A percentile compares a stretch with the other conserved stretches of the same genome.
phyloP scores from a whole-genome alignment of 37 sponge, comb jelly and placozoan genomes.

The Geodia barretti region DNA sequence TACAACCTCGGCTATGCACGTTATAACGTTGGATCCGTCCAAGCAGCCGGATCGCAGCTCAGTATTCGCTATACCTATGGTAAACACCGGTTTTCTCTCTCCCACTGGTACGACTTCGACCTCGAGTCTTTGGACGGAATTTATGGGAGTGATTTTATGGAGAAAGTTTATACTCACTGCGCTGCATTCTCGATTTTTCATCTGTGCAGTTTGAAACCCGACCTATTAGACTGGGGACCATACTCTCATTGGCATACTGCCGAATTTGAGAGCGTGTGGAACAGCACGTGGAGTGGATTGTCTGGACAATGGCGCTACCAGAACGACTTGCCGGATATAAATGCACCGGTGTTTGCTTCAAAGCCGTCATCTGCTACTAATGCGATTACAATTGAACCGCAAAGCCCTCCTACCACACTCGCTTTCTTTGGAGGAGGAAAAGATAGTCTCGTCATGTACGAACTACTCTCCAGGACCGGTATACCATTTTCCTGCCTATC shows the following conservation, averaged over 20 bases:
- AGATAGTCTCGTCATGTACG: not conserved
- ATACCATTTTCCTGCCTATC: slow-evolving; percentile 12
- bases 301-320: slow-evolving; percentile 33
- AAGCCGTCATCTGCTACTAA: not conserved
- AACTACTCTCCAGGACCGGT: not conserved
- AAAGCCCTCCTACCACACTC: not conserved
- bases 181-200: slow-evolving; percentile 9
- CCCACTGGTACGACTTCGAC: slow-evolving; percentile 28
- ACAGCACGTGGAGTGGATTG: not conserved
- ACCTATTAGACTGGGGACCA: slow-evolving; percentile 5
- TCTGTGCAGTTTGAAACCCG: not conserved
- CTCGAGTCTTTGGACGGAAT: not conserved
- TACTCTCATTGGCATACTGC: slow-evolving; percentile 4
- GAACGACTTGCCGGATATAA: slow-evolving; percentile 10
- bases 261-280: slow-evolving; percentile 28
- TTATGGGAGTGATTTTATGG: slow-evolving; percentile 15
- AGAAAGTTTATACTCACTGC: slow-evolving; percentile 12
- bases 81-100: not conserved
- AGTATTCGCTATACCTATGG: slow-evolving; percentile 14
- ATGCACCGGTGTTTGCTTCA: not conserved
- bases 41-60: slow-evolving; percentile 3
- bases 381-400: not conserved
- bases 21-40: too few relatives aligned
- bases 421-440: slow-evolving; percentile 19
- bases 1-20: not conserved